Conservation (phyloP, 2,797 vertebrate species). For the Pseudochromis fuscus region DNA sequence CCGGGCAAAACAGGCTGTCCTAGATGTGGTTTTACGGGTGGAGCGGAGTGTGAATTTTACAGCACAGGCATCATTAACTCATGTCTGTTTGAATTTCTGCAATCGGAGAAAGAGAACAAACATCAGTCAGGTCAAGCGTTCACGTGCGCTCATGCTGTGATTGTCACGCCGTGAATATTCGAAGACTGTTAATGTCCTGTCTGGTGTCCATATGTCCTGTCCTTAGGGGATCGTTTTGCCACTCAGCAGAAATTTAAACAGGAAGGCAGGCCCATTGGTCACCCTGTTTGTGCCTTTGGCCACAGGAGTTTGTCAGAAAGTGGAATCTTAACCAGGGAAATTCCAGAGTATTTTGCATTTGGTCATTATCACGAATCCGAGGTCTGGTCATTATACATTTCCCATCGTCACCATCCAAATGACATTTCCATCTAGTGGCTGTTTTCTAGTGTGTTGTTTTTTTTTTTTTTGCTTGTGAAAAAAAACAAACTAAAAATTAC, state of each 20-base stretch:
- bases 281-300: constrained; percentile 16
- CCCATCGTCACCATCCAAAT: background rate
- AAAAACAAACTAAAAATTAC: background rate
- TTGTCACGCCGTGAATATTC: constrained; percentile 4
- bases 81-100: constrained; percentile 8
- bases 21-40: constrained; percentile 32
- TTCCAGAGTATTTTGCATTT: constrained; percentile 14
- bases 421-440: constrained; percentile 31
- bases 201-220: constrained; percentile 68
- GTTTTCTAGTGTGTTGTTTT: too few species aligned
- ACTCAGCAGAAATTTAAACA: constrained; percentile 56
- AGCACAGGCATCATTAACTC: background rate
- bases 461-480: background rate
- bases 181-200: constrained; percentile 5
- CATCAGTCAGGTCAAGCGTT: constrained; percentile 20
- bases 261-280: constrained; percentile 58
- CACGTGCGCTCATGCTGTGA: background rate
- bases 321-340: constrained; percentile 14
- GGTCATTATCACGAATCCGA: background rate
- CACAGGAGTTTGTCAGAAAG: constrained; percentile 1
- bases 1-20: constrained; percentile 39
- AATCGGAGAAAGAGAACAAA: constrained; percentile 9
- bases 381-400: background rate
- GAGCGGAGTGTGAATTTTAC: constrained; percentile 3
- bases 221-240: constrained; percentile 39